Conservation (phyloP, 1,140 invertebrate species). For the Nasonia giraulti region DNA sequence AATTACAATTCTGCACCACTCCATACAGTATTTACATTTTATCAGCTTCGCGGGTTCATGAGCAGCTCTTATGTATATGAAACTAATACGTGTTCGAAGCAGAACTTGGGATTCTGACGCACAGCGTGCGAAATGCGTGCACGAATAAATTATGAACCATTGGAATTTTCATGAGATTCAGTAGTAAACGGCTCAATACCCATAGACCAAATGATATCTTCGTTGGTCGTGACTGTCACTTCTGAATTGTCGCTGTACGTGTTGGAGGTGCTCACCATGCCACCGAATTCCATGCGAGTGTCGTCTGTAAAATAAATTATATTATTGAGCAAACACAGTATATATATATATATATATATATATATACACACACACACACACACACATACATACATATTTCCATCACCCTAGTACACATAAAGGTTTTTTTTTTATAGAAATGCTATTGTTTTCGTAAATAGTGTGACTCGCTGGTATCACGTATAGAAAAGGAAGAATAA, state of each 20-base stretch:
- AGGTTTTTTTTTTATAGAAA: too few relatives aligned
- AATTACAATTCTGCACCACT: too few relatives aligned
- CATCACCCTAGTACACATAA: too few relatives aligned
- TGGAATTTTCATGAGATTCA: not conserved
- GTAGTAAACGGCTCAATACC: conserved; percentile 69
- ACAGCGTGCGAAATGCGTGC: too few relatives aligned
- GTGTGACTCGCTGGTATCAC: too few relatives aligned
- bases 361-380: too few relatives aligned
- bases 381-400: too few relatives aligned
- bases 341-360: too few relatives aligned
- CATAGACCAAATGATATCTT: conserved; percentile 80
- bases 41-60: not conserved
- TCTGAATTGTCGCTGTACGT: conserved; percentile 74
- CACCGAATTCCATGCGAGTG: conserved; percentile 79
- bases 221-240: conserved; percentile 77
- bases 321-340: conserved; percentile 41
- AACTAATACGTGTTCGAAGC: not conserved
- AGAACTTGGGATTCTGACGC: not conserved
- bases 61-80: not conserved
- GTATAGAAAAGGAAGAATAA: conserved; percentile 41
- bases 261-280: conserved; percentile 87
- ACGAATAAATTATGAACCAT: not conserved
- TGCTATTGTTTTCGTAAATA: too few relatives aligned
- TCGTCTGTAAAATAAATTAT: conserved; percentile 76
- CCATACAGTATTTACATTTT: too few relatives aligned